Evolutionary conservation across 2,113 vertebrate genomes (phyloP).

Genomic region (Okapia johnstoni): DNA sequence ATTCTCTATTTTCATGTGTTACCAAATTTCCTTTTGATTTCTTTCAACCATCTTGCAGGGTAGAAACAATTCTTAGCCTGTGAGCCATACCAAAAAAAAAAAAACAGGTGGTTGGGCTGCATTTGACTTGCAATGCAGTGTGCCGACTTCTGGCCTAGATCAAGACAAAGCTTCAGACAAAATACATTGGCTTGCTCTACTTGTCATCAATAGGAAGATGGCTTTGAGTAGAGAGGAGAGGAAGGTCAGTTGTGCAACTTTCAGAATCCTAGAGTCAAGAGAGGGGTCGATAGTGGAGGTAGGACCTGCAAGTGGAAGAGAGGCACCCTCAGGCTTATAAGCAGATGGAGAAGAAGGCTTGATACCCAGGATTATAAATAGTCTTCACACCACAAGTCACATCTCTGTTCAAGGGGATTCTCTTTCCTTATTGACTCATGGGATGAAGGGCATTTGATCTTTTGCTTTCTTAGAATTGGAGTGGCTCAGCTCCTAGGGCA

Average conservation of each 20-base stretch:
- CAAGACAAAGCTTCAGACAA: not conserved
- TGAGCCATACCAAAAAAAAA: not conserved
- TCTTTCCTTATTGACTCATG: not conserved
- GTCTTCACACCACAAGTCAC: not conserved
- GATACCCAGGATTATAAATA: not conserved
- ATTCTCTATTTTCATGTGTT: not conserved
- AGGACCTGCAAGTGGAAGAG: not conserved
- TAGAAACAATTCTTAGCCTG: not conserved
- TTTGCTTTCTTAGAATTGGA: not conserved
- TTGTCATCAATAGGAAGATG: not conserved
- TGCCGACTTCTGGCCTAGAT: not conserved
- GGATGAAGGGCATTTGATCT: not conserved
- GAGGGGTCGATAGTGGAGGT: not conserved
- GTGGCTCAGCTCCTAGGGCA: not conserved
- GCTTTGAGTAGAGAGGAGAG: not conserved
- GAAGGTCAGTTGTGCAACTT: not conserved
- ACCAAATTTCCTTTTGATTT: not conserved
- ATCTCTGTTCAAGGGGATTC: not conserved
- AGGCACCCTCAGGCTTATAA: not conserved
- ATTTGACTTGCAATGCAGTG: not conserved
- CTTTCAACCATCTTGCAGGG: not conserved
- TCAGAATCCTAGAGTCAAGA: not conserved
- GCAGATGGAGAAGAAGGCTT: not conserved
- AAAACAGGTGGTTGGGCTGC: not conserved
- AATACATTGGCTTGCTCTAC: not conserved